Conservation (phyloP, 37 sponge, comb jelly and placozoan species). For the Spongia lamella region DNA sequence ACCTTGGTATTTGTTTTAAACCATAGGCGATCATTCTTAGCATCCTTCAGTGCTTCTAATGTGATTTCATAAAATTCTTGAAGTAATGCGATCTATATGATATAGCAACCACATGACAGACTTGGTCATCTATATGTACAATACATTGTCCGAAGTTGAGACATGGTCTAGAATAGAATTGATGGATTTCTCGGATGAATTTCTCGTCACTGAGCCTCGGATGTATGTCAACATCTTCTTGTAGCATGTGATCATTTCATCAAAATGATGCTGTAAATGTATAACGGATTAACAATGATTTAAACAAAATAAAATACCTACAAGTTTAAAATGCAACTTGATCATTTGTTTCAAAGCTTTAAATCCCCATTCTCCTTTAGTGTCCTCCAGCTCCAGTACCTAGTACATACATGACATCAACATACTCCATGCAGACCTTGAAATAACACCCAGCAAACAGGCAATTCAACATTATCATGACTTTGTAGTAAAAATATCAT, state of each 20-base stretch:
- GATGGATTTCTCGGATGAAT: conserved; percentile 96
- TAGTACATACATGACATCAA: conserved; percentile 45
- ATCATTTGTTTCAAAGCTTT: conserved; percentile 98
- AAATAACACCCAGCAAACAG: not conserved
- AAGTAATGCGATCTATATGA: conserved; percentile 72
- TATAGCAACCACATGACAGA: no score
- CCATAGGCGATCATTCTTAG: conserved; percentile 96
- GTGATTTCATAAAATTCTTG: conserved; percentile 95
- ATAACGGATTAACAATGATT: no score
- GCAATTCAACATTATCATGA: not conserved
- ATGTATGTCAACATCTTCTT: conserved; percentile 85
- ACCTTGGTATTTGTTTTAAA: conserved; percentile 98
- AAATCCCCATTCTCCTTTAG: conserved; percentile 98
- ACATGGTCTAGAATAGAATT: conserved; percentile 98
- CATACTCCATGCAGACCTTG: conserved; percentile 23
- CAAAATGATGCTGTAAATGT: conserved; percentile 55
- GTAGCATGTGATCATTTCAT: conserved; percentile 87
- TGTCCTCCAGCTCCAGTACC: conserved; percentile 82
- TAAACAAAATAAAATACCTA: conserved; percentile 9
- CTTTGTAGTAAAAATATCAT: not conserved
- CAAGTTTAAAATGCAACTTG: conserved; percentile 90
- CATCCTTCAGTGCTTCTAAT: conserved; percentile 84
- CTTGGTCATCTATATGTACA: not conserved
- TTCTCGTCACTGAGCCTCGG: conserved; percentile 89
- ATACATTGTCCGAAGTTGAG: conserved; percentile 87